Evolutionary conservation across 2,888 invertebrate genomes (phyloP), one percentile per base, ranked within the genome.

Genomic region (Campoplex nolae): DNA sequence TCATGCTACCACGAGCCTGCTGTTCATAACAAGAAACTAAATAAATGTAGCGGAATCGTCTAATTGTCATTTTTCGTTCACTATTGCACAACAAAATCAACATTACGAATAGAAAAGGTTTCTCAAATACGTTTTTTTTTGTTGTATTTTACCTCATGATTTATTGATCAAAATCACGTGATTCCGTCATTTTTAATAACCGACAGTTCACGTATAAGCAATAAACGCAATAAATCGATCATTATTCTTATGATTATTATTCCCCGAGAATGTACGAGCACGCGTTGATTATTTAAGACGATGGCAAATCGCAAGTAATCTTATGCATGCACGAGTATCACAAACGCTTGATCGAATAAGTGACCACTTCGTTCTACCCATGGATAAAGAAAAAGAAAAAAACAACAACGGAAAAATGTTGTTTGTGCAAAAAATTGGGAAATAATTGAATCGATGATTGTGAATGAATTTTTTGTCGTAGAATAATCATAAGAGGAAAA

Each of bases 261-360:
- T 38, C 0, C 11, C 35, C 2, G 48, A 76, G 65, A 65, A 65
- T 76, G 65, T 32, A 75, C 42, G 75, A 62, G 42, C 45, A 28
- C 48, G 48, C 76, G 65, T 65, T 65, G 48, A 76, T 76, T 76
- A 65, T 76, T 75, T 45, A 65, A 65, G 48, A 62, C 45, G 48
- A 45, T 62, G 48, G 45, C 62, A 45, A 9, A 23, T 23, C 35
- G 32, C 38, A n/a, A 35, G 6, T 42, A 42, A 58, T 45, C 7
- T n/a, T 45, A 32, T 75, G 38, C 42, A 62, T 28, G 28, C 2
- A 28, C 62, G 28, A 16, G 35, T 58, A 48, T 71, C 16, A 28
- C 32, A 62, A 32, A 62, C 16, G 32, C 16, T 62, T 6, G 16
- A 62, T 62, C 6, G 16, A 62, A 62, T 6, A 16, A 62, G 62